Percentiles rank a stretch among this genome's conserved stretches.
Conservation (phyloP, 2,797 vertebrate species). For the Brachyalestes nurse region DNA sequence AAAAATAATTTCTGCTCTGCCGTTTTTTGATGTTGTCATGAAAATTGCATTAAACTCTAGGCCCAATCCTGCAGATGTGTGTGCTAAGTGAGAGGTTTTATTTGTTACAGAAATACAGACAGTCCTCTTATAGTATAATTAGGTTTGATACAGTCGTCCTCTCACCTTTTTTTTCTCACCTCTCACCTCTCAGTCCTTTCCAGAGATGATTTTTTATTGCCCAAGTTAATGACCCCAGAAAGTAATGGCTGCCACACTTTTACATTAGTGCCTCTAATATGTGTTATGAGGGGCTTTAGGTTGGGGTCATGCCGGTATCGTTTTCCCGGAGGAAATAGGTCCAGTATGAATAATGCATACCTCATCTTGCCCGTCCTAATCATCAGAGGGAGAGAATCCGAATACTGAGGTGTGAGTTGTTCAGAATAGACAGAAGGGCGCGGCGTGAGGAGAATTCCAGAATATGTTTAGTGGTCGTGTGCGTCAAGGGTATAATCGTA, state of each 20-base stretch:
- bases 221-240: slow-evolving; percentile 21
- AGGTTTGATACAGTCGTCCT: background rate
- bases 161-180: too few species aligned
- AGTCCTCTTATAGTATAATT: background rate
- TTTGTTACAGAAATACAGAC: background rate
- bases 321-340: slow-evolving; percentile 36
- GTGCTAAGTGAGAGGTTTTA: background rate
- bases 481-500: background rate
- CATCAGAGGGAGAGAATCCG: slow-evolving; percentile 23
- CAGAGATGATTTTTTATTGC: background rate
- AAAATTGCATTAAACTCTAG: background rate
- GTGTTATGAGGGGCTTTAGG: slow-evolving; percentile 49
- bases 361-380: slow-evolving; percentile 40
- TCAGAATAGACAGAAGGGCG: slow-evolving; percentile 28
- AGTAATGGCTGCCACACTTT: slow-evolving; percentile 23
- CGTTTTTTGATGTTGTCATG: too few species aligned
- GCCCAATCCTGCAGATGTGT: background rate
- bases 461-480: background rate
- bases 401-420: background rate
- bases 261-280: slow-evolving; percentile 46
- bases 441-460: slow-evolving; percentile 36
- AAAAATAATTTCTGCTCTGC: too few species aligned
- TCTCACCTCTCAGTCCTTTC: too few species aligned
- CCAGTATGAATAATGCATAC: slow-evolving; percentile 49
- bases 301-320: slow-evolving; percentile 44